Base-by-base conservation (phyloP, 2,888 invertebrate species). In the Acleris literana region DNA sequence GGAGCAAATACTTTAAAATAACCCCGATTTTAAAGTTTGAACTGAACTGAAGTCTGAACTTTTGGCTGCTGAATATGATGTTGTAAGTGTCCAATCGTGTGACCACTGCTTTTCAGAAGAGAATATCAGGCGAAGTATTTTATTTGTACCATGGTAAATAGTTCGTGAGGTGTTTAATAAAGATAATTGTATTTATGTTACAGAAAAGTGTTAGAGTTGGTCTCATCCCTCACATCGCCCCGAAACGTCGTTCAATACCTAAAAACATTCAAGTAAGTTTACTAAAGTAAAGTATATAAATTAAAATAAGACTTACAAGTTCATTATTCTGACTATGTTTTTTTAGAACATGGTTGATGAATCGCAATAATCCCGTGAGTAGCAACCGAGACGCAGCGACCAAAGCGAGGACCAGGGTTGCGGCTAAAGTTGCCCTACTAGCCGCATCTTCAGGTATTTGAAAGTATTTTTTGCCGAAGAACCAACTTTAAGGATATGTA, bases 191-290 rank as follows among this genome's bases (percentile, higher is more conserved):
- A 9, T 64, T 67, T 51, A 13, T 65, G 70, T 80, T 74, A 33
- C 83, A 93, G 97, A 76, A 95, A 97, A 83, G 98, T 98, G 69
- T 93, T 98, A 60, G 98, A 98, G 77, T 95, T 97, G 77, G 97
- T 98, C 1, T 96, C 97, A 25, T 95, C 95, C 70, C 90, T 97
- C 75, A 98, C 98, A 0, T 97, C 97, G 71, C 97, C 98, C 0
- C 95, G 96, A 70, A 97, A 97, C 80, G 96, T 98, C 53, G 97
- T 97, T 1, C 96, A 96, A 77, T 98, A 98, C 87, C 93, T 98
- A 68, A 95, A 95, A 82, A 93, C 95, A 33, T 96, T 98, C 81
- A 97, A 96, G 97, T 97, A 83, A 93, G 95, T 68, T 57, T 33
- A 5, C 1, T 13, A 39, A 13, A 11, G n/a, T 39, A 39, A 39